These are phyloP conservation scores for Cotesia congregata DNA, from an alignment of 2,888 invertebrate genomes.

Conservation along the genomic window DNA sequence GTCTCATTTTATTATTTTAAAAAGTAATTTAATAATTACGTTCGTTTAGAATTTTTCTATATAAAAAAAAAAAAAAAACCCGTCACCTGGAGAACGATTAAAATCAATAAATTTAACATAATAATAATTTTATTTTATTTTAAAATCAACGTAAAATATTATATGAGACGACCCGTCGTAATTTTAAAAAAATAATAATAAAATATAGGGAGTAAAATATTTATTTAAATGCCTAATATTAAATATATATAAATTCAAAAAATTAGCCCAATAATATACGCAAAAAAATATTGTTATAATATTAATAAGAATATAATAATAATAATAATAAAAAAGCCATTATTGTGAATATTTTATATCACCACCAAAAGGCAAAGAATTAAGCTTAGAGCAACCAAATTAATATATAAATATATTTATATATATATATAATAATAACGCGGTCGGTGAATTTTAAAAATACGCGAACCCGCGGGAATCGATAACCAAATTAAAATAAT, in stretches of 20 bases:
- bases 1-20: conserved; percentile 34
- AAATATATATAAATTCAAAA: neutral
- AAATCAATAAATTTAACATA: neutral
- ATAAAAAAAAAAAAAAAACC: neutral
- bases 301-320: neutral
- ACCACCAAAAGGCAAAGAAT: neutral
- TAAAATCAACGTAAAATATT: neutral
- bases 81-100: neutral
- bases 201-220: neutral
- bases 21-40: neutral
- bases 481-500: too few relatives aligned
- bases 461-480: too few relatives aligned
- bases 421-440: neutral
- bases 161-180: neutral
- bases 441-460: neutral
- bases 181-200: neutral
- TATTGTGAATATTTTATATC: neutral
- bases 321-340: conserved; percentile 36
- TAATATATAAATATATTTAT: neutral
- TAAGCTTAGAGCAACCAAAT: neutral
- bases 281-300: neutral
- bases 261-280: neutral
- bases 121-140: neutral
- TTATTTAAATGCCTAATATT: neutral
- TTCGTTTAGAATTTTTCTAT: neutral